phyloP scores from a whole-genome alignment of 2,797 vertebrate genomes.

The Aulostomus chinensis region DNA sequence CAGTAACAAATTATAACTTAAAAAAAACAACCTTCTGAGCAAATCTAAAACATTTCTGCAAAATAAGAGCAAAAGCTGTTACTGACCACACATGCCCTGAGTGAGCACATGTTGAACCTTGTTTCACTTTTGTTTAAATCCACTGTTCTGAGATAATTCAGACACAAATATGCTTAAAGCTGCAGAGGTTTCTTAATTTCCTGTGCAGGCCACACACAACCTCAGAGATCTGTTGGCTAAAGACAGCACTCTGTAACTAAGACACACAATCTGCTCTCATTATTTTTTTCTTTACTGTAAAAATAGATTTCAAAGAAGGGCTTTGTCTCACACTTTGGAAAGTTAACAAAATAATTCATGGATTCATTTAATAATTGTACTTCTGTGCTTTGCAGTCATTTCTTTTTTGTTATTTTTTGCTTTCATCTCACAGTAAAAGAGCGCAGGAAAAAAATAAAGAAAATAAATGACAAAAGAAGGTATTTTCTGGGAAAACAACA shows the following conservation, averaged over 20 bases:
- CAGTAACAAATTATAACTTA: no score
- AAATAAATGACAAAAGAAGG: not conserved
- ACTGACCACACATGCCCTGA: slow-evolving; percentile 59
- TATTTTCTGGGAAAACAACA: not conserved
- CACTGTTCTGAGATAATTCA: slow-evolving; percentile 79
- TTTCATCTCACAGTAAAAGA: slow-evolving; percentile 12
- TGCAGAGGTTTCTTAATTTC: slow-evolving; percentile 85
- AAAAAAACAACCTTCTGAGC: not conserved
- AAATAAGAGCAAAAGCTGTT: slow-evolving; percentile 5
- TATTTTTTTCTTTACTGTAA: slow-evolving; percentile 60
- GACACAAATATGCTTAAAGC: slow-evolving; percentile 83
- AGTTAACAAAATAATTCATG: slow-evolving; percentile 61
- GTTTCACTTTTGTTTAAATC: slow-evolving; percentile 80
- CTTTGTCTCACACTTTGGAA: slow-evolving; percentile 55
- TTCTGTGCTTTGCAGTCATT: slow-evolving; percentile 21
- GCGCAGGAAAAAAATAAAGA: not conserved
- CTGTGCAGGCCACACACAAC: slow-evolving; percentile 83
- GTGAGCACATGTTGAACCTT: slow-evolving; percentile 69
- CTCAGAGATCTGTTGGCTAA: slow-evolving; percentile 59
- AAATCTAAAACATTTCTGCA: not conserved
- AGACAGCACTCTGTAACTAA: slow-evolving; percentile 53
- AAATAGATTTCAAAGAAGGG: slow-evolving; percentile 63
- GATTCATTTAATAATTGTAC: slow-evolving; percentile 42
- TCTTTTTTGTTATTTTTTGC: slow-evolving; percentile 23
- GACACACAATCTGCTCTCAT: slow-evolving; percentile 63